Evolutionary conservation across 2,888 invertebrate species (phyloP).

Genomic region (Trissoscelio sp.): DNA sequence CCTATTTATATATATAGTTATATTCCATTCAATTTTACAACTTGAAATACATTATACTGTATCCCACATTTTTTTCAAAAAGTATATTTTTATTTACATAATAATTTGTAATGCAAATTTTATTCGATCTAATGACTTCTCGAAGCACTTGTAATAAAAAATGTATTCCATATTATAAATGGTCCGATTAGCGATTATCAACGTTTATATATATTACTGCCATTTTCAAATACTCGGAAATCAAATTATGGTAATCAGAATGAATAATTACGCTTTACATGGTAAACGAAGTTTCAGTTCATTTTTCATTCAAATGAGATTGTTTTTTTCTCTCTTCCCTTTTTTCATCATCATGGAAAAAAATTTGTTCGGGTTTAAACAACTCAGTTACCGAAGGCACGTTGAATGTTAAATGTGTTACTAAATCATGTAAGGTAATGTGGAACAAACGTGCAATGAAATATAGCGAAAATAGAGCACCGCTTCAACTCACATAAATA

Average conservation of each 20-base stretch:
- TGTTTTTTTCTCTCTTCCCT: neutral
- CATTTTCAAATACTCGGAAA: neutral
- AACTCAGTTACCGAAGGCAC: conserved; percentile 3
- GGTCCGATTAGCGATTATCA: neutral
- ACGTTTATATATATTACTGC: neutral
- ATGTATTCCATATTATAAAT: no score
- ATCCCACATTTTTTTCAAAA: no score
- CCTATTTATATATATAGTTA: no score
- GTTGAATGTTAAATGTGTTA: conserved; percentile 32
- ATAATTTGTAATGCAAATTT: no score
- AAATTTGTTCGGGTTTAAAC: conserved; percentile 14
- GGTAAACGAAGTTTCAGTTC: neutral
- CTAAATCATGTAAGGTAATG: conserved; percentile 51
- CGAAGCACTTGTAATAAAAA: no score
- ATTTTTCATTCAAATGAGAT: neutral
- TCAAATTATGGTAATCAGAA: conserved; percentile 3
- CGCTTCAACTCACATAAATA: conserved; percentile 35
- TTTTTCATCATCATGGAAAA: neutral
- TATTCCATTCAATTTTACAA: no score
- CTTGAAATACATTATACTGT: no score
- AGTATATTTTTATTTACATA: no score
- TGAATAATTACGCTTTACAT: neutral
- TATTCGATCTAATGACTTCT: no score
- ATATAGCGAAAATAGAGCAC: conserved; percentile 48
- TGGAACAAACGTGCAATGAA: conserved; percentile 54